A percentile compares a stretch with the other conserved stretches of the same genome.
phyloP scores from a whole-genome alignment of 2,113 vertebrate species.

The Mesembrinibis cayennensis region DNA sequence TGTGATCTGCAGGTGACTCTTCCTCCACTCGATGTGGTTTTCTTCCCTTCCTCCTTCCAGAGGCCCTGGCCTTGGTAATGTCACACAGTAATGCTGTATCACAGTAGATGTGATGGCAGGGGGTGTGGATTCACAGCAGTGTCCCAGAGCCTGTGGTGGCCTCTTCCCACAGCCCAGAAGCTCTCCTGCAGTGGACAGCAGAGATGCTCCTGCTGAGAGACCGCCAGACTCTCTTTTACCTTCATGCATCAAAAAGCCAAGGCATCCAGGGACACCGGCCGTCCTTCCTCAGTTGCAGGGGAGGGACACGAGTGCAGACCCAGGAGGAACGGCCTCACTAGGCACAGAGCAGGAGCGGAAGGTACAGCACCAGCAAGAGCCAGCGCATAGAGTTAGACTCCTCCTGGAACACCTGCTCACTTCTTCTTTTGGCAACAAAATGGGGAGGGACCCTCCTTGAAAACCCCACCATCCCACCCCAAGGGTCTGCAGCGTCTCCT shows the following conservation, averaged over 20 bases:
- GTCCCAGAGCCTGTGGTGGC: not conserved
- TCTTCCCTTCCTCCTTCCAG: not conserved
- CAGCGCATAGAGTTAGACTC: not conserved
- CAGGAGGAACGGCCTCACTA: rapidly evolving
- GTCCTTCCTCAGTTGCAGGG: not conserved
- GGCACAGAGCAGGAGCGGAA: not conserved
- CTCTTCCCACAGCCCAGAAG: not conserved
- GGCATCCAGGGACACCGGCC: not conserved
- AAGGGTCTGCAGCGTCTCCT: not conserved
- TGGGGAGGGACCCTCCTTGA: not conserved
- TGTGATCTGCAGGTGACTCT: not conserved
- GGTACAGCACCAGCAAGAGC: not conserved
- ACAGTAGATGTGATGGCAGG: not conserved
- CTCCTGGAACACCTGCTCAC: not conserved
- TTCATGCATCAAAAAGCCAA: not conserved
- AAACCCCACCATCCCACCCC: not conserved
- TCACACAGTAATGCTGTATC: not conserved
- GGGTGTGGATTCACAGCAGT: not conserved
- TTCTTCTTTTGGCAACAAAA: not conserved
- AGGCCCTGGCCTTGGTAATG: not conserved
- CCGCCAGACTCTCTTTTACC: not conserved
- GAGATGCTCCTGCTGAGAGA: not conserved
- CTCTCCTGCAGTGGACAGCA: not conserved
- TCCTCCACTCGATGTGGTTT: not conserved
- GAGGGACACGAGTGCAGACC: rapidly evolving